phyloP scores from a whole-genome alignment of 2,888 invertebrate genomes.

The Lumbricus terrestris region DNA sequence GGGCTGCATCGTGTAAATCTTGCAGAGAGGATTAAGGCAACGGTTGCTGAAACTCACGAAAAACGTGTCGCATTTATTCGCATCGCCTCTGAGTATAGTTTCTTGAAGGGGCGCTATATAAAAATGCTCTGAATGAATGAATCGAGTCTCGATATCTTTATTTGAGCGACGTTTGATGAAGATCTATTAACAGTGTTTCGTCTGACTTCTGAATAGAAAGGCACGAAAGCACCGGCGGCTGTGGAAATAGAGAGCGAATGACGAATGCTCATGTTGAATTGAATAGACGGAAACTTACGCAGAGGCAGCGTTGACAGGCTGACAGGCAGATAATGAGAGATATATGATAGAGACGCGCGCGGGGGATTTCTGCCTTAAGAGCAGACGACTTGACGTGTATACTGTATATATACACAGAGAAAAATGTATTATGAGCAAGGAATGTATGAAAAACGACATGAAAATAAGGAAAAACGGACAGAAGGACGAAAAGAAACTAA shows the following conservation, averaged over 20 bases:
- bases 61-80: background rate
- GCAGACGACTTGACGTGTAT: no score
- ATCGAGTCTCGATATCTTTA: background rate
- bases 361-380: background rate
- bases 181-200: background rate
- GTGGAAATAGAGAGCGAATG: background rate
- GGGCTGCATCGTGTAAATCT: background rate
- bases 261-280: background rate
- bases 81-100: no score
- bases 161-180: background rate
- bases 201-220: background rate
- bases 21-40: background rate
- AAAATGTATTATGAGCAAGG: background rate
- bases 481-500: background rate
- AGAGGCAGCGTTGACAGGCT: background rate
- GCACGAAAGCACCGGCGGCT: background rate
- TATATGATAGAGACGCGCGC: background rate
- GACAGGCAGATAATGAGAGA: background rate
- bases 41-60: background rate
- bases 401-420: no score
- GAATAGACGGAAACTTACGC: background rate
- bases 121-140: no score
- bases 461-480: background rate
- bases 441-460: background rate
- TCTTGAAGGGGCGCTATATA: no score